Conservation (phyloP, 2,113 vertebrate species). For the Pangasianodon gigas region DNA sequence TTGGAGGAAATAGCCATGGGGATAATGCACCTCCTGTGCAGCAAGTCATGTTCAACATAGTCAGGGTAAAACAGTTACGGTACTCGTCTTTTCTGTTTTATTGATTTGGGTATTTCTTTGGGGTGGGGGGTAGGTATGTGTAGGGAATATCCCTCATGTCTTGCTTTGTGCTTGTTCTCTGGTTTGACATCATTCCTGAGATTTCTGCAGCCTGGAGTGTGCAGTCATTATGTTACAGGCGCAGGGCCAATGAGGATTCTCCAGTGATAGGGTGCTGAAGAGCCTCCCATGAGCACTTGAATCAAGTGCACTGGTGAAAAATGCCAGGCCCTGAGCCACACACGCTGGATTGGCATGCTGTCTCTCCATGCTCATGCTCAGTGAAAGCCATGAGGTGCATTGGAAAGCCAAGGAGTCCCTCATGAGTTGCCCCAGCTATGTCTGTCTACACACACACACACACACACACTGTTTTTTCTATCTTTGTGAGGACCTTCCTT, state of each 20-base stretch:
- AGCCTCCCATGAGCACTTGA: conserved; percentile 58
- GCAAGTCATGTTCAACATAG: conserved; percentile 9
- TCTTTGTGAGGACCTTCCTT: not conserved
- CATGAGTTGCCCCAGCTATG: conserved; percentile 51
- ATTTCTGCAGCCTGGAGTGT: not conserved
- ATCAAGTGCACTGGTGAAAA: conserved; percentile 65
- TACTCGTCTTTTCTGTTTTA: not conserved
- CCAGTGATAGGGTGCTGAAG: conserved; percentile 51
- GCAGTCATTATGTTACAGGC: conserved; percentile 27
- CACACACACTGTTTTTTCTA: not conserved
- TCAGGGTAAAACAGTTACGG: not conserved
- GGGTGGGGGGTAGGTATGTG: not conserved
- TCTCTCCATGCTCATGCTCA: conserved; percentile 51
- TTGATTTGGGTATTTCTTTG: not conserved
- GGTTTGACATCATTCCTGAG: not conserved
- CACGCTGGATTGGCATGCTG: conserved; percentile 16
- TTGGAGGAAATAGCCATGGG: conserved; percentile 4
- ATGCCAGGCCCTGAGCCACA: conserved; percentile 50
- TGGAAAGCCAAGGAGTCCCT: conserved; percentile 58
- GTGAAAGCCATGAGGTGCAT: conserved; percentile 65
- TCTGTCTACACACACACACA: conserved; percentile 34
- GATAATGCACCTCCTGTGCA: conserved; percentile 23
- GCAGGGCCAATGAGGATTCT: not conserved
- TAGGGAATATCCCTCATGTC: not conserved
- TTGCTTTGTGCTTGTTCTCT: not conserved